Evolutionary conservation across 2,797 vertebrate genomes (phyloP).

Genomic region (Cossypha caffra): DNA sequence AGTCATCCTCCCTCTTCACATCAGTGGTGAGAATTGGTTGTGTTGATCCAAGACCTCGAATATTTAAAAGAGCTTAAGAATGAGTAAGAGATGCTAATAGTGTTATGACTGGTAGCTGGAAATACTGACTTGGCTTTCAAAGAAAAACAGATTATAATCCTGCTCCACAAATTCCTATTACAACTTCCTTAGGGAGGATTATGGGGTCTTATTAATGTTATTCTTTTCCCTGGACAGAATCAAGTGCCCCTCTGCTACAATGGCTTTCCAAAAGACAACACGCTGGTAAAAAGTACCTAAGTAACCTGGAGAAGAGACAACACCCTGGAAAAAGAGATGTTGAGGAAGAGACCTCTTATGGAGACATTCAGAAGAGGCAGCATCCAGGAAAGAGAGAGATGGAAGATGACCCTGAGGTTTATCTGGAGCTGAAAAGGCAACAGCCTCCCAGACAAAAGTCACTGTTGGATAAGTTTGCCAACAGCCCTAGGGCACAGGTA

Average conservation of each 20-base stretch:
- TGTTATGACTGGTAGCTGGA: neutral
- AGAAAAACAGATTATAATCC: neutral
- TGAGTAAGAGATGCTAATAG: neutral
- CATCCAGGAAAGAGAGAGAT: slow-evolving; percentile 85
- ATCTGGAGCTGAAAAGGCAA: slow-evolving; percentile 77
- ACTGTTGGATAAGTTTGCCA: slow-evolving; percentile 61
- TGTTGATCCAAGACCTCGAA: neutral
- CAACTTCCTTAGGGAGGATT: neutral
- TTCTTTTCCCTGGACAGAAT: slow-evolving; percentile 72
- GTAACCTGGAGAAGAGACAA: slow-evolving; percentile 70
- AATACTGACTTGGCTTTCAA: neutral
- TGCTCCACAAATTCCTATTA: neutral
- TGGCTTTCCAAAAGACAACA: slow-evolving; percentile 88
- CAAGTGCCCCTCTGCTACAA: slow-evolving; percentile 65
- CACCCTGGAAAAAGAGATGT: slow-evolving; percentile 68
- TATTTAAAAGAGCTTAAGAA: neutral
- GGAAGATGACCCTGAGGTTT: slow-evolving; percentile 47
- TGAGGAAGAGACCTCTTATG: slow-evolving; percentile 36
- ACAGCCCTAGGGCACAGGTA: slow-evolving; percentile 56
- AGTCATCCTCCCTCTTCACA: neutral
- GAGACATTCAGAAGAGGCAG: slow-evolving; percentile 78
- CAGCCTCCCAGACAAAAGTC: slow-evolving; percentile 87
- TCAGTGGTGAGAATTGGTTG: neutral
- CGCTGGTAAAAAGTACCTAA: slow-evolving; percentile 77
- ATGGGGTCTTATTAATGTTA: neutral